Conservation (phyloP, 2,113 vertebrate genomes). For the Panthera uncia region DNA sequence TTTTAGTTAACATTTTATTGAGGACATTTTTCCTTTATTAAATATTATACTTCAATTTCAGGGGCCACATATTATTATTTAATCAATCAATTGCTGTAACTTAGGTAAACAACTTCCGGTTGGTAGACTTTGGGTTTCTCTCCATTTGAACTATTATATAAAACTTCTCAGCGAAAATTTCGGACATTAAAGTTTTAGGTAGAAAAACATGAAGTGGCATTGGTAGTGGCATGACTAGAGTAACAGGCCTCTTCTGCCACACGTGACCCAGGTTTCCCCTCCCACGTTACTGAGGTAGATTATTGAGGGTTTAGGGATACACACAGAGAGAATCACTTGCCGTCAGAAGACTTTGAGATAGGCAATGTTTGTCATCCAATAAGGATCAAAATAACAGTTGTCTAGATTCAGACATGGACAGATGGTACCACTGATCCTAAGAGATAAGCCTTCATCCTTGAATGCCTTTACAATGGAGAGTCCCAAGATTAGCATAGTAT, state of each 20-base stretch:
- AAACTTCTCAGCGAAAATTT: neutral
- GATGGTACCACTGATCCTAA: neutral
- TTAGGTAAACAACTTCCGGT: neutral
- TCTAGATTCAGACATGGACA: neutral
- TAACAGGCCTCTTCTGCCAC: neutral
- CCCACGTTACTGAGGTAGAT: neutral
- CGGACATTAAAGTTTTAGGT: neutral
- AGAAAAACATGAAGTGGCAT: neutral
- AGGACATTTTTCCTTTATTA: conserved; percentile 2
- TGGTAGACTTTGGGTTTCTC: neutral
- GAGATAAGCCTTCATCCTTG: neutral
- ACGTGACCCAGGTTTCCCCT: neutral
- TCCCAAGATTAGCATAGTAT: neutral
- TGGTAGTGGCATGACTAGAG: neutral
- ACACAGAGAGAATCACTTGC: neutral
- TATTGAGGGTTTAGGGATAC: neutral
- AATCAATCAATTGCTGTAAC: neutral
- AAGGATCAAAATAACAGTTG: neutral
- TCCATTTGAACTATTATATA: neutral
- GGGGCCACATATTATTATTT: neutral
- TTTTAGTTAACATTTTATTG: conserved; percentile 15
- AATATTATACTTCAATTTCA: neutral
- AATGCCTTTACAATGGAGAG: neutral
- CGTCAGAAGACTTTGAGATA: neutral
- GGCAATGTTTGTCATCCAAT: neutral